phyloP scores from a whole-genome alignment of 2,888 invertebrate genomes.

The Allolobophora icterica region DNA sequence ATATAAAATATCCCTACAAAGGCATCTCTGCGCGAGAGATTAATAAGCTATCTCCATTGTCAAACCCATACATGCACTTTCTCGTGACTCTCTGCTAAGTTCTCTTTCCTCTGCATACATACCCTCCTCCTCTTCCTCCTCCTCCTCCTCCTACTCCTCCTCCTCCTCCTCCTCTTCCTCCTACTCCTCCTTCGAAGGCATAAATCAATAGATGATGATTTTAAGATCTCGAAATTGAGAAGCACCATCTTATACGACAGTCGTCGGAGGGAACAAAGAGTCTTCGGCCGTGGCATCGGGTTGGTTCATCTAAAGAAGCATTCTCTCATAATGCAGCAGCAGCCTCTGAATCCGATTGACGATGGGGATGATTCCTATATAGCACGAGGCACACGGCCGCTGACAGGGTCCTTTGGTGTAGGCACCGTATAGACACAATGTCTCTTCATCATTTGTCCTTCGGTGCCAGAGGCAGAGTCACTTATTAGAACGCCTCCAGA shows the following conservation, averaged over 20 bases:
- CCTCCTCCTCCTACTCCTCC: neutral
- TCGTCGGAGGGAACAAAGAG: neutral
- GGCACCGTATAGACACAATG: neutral
- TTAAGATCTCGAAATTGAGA: conserved; percentile 10
- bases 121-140: neutral
- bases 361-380: neutral
- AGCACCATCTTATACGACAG: neutral
- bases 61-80: neutral
- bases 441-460: too few species aligned
- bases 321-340: neutral
- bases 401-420: conserved; percentile 1
- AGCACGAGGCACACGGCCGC: neutral
- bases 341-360: neutral
- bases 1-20: neutral
- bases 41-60: neutral
- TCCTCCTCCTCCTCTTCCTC: neutral
- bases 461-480: neutral
- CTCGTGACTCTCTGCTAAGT: neutral
- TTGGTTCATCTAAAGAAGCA: neutral
- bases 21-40: neutral
- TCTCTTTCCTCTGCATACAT: neutral
- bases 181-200: neutral
- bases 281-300: neutral
- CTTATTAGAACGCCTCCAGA: neutral
- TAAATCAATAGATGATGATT: neutral